phyloP scores from a whole-genome alignment of 2,797 vertebrate species.

The Pseudopleuronectes americanus region DNA sequence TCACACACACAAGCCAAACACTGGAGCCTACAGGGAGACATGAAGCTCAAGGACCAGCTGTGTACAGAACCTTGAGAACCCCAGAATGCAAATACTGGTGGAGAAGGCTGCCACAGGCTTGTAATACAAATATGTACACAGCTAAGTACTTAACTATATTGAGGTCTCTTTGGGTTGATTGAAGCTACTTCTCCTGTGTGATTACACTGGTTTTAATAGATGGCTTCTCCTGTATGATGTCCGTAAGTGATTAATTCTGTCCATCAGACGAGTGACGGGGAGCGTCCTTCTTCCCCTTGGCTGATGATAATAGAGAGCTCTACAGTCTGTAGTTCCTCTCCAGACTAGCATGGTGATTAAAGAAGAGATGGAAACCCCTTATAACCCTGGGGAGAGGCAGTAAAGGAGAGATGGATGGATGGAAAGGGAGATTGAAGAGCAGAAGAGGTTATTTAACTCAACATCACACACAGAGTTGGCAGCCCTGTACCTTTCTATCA shows the following conservation, averaged over 20 bases:
- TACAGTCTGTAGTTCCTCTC: constrained; percentile 64
- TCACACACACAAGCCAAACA: constrained; percentile 72
- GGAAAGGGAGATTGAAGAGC: constrained; percentile 49
- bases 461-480: constrained; percentile 56
- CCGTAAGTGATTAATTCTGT: constrained; percentile 74
- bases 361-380: constrained; percentile 67
- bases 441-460: constrained; percentile 66
- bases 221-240: constrained; percentile 66
- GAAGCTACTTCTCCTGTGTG: constrained; percentile 58
- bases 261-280: constrained; percentile 68
- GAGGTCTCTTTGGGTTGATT: constrained; percentile 64
- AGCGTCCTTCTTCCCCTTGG: constrained; percentile 63
- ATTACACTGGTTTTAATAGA: constrained; percentile 66
- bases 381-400: constrained; percentile 42
- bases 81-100: constrained; percentile 65
- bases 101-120: constrained; percentile 63
- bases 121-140: constrained; percentile 77
- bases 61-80: constrained; percentile 74
- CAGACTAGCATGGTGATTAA: constrained; percentile 73
- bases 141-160: constrained; percentile 64
- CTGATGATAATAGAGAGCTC: constrained; percentile 76
- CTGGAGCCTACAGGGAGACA: constrained; percentile 76
- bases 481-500: constrained; percentile 68
- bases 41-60: constrained; percentile 77
- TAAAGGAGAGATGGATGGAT: constrained; percentile 23